Percentiles rank a stretch among this genome's conserved stretches.
Evolutionary conservation across 1,140 invertebrate genomes (phyloP).

Genomic region (Panulirus ornatus): DNA sequence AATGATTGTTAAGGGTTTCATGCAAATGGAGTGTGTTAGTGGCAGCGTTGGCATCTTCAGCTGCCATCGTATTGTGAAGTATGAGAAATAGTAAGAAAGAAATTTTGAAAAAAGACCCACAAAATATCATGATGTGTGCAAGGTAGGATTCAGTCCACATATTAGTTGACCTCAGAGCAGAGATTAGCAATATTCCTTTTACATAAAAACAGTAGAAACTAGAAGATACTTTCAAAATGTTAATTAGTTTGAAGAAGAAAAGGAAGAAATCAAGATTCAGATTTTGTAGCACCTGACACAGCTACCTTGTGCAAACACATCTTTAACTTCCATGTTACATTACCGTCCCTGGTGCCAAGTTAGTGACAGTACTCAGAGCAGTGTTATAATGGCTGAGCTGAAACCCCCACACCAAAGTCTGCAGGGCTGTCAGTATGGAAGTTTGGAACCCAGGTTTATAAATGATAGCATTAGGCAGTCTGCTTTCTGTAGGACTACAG

Average conservation of each 20-base stretch:
- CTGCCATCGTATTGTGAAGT: constrained; percentile 1
- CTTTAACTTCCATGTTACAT: constrained; percentile 18
- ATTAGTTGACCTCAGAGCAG: not conserved
- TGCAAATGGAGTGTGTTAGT: not conserved
- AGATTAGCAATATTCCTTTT: not conserved
- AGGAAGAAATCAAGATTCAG: not conserved
- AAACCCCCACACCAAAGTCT: constrained; percentile 43
- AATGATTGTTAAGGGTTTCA: not conserved
- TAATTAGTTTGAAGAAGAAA: not conserved
- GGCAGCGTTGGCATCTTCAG: constrained; percentile 19
- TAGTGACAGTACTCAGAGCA: constrained; percentile 36
- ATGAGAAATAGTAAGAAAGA: not conserved
- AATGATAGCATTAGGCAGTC: not conserved
- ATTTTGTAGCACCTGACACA: not conserved
- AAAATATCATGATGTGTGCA: not conserved
- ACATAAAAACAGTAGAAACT: not conserved
- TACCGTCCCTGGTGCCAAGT: constrained; percentile 46
- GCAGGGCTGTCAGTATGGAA: constrained; percentile 29
- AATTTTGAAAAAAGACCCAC: not conserved
- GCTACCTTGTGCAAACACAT: constrained; percentile 15
- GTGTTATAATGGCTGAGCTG: constrained; percentile 18
- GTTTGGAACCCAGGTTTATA: constrained; percentile 38
- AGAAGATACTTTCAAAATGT: not conserved
- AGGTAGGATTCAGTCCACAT: not conserved
- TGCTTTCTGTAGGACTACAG: not conserved